Evolutionary conservation across 2,888 invertebrate genomes (phyloP).

Genomic region (Eretmocerus hayati): DNA sequence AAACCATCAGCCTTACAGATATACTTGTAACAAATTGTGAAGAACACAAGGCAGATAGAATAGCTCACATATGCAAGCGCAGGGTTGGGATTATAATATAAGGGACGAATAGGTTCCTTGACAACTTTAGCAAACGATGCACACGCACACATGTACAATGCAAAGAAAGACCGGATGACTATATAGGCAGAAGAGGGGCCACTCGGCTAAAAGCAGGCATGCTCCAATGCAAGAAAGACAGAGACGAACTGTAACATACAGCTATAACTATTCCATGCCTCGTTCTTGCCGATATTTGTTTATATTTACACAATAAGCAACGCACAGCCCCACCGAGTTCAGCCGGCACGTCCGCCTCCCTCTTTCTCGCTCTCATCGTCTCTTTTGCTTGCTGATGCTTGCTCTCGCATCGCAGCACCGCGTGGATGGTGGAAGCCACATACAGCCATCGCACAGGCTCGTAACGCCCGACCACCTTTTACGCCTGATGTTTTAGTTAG

Average conservation of each 20-base stretch:
- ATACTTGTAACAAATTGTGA: no score
- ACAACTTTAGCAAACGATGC: no score
- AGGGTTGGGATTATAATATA: no score
- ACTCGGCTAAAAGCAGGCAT: slow-evolving; percentile 47
- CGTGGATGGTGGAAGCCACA: neutral
- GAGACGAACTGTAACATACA: no score
- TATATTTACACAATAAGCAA: slow-evolving; percentile 49
- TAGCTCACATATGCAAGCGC: no score
- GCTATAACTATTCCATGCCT: slow-evolving; percentile 45
- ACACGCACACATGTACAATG: no score
- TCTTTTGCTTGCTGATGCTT: slow-evolving; percentile 27
- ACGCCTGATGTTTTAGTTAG: slow-evolving; percentile 39
- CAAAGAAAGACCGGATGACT: no score
- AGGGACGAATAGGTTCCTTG: no score
- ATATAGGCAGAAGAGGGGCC: no score
- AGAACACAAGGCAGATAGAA: no score
- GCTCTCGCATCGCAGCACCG: neutral
- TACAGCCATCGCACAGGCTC: neutral
- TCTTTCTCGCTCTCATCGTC: slow-evolving; percentile 21
- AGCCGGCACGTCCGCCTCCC: slow-evolving; percentile 8
- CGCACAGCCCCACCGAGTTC: slow-evolving; percentile 30
- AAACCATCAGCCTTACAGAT: no score
- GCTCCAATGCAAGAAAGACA: no score
- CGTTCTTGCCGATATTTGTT: slow-evolving; percentile 44
- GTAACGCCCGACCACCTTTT: slow-evolving; percentile 32